Conservation (phyloP, 2,113 vertebrate genomes). For the Monopterus albus region DNA sequence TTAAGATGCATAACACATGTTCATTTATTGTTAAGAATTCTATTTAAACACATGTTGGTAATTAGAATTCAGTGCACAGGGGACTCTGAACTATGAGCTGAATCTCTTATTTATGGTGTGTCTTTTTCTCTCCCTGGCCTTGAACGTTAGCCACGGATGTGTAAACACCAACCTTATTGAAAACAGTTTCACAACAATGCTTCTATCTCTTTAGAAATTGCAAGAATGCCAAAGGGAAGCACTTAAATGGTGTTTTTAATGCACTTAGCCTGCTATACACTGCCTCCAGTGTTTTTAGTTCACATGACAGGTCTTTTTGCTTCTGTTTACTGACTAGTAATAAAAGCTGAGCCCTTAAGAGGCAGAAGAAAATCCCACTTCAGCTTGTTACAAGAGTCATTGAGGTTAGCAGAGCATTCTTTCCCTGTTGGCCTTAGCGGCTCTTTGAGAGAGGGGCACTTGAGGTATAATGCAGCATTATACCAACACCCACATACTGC, state of each 20-base stretch:
- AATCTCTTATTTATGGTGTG: not conserved
- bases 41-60: not conserved
- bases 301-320: conserved; percentile 36
- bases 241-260: conserved; percentile 33
- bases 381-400: conserved; percentile 47
- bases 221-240: conserved; percentile 25
- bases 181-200: conserved; percentile 20
- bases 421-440: conserved; percentile 21
- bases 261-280: conserved; percentile 28
- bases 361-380: conserved; percentile 55
- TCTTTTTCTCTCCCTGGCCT: not conserved
- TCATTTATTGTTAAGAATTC: too few relatives aligned
- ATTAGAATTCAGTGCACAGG: not conserved
- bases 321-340: conserved; percentile 51
- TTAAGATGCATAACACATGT: not conserved
- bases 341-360: conserved; percentile 56
- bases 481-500: conserved; percentile 26
- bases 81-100: not conserved
- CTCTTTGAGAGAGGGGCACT: conserved; percentile 47
- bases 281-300: conserved; percentile 26
- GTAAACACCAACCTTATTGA: conserved; percentile 12
- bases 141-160: conserved; percentile 21
- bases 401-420: conserved; percentile 45
- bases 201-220: conserved; percentile 24
- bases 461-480: conserved; percentile 43